Conservation (phyloP, 2,888 invertebrate genomes). For the Noctua comes region DNA sequence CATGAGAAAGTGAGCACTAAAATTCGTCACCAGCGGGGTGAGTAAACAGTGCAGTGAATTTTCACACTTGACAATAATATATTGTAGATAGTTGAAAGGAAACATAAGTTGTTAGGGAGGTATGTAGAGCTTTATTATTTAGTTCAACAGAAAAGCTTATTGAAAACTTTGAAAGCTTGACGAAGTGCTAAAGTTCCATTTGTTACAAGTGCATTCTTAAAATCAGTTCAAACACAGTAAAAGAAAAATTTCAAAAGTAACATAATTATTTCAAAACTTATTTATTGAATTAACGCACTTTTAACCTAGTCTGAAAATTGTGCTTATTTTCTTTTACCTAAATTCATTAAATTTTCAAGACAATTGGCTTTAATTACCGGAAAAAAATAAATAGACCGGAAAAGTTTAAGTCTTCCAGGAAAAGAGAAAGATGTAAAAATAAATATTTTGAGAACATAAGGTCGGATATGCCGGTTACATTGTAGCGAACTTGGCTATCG, state of each 20-base stretch:
- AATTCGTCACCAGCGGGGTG: constrained; percentile 86
- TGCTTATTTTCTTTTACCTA: background rate
- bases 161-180: constrained; percentile 45
- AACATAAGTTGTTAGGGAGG: constrained; percentile 66
- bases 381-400: constrained; percentile 26
- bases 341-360: background rate
- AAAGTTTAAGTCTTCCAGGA: constrained; percentile 32
- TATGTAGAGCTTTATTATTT: constrained; percentile 59
- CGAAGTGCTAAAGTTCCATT: constrained; percentile 33
- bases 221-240: constrained; percentile 4
- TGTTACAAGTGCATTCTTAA: constrained; percentile 23
- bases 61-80: constrained; percentile 64
- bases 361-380: constrained; percentile 12
- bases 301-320: background rate
- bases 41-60: constrained; percentile 89
- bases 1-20: constrained; percentile 90
- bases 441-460: constrained; percentile 33
- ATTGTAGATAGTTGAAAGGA: constrained; percentile 61
- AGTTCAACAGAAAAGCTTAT: constrained; percentile 28
- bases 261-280: background rate
- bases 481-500: constrained; percentile 56
- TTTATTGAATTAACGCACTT: background rate
- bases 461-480: constrained; percentile 24
- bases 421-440: constrained; percentile 49
- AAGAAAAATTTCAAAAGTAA: background rate